Conservation (phyloP, 2,113 vertebrate genomes). For the Centropristis striata region DNA sequence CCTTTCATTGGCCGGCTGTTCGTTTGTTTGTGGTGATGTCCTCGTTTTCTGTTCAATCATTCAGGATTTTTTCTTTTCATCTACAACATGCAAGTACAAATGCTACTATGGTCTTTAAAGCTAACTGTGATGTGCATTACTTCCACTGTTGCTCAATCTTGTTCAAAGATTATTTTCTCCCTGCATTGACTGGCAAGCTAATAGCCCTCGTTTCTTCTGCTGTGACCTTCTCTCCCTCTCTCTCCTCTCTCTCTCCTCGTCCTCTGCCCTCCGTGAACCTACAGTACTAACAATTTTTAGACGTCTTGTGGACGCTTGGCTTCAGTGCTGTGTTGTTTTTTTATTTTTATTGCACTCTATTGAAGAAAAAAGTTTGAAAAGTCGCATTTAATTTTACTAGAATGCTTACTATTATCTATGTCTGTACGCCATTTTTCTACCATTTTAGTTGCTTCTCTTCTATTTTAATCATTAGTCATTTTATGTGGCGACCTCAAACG, state of each 20-base stretch:
- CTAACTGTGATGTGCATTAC: constrained; percentile 90
- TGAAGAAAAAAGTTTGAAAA: constrained; percentile 78
- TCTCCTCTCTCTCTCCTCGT: constrained; percentile 63
- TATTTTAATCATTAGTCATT: constrained; percentile 91
- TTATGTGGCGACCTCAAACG: constrained; percentile 89
- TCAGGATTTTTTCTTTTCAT: constrained; percentile 73
- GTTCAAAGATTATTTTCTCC: constrained; percentile 80
- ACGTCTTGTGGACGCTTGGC: constrained; percentile 95
- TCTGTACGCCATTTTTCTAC: constrained; percentile 85
- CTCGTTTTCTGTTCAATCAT: constrained; percentile 72
- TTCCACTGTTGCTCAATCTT: constrained; percentile 84
- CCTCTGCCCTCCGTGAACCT: constrained; percentile 87
- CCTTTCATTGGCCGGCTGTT: constrained; percentile 59
- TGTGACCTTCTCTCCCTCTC: constrained; percentile 88
- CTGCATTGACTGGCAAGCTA: constrained; percentile 87
- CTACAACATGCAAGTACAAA: constrained; percentile 78
- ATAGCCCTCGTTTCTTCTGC: constrained; percentile 84
- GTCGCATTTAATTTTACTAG: constrained; percentile 88
- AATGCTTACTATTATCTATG: constrained; percentile 80
- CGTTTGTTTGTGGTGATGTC: constrained; percentile 74
- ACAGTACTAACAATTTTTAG: constrained; percentile 94
- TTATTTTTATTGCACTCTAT: constrained; percentile 90
- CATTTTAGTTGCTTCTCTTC: constrained; percentile 89
- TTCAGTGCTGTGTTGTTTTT: constrained; percentile 94
- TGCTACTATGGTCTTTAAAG: constrained; percentile 81